A percentile compares a stretch with the other conserved stretches of the same genome.
phyloP scores from a whole-genome alignment of 2,888 invertebrate genomes.

The Vannuccia rotundouncinata region DNA sequence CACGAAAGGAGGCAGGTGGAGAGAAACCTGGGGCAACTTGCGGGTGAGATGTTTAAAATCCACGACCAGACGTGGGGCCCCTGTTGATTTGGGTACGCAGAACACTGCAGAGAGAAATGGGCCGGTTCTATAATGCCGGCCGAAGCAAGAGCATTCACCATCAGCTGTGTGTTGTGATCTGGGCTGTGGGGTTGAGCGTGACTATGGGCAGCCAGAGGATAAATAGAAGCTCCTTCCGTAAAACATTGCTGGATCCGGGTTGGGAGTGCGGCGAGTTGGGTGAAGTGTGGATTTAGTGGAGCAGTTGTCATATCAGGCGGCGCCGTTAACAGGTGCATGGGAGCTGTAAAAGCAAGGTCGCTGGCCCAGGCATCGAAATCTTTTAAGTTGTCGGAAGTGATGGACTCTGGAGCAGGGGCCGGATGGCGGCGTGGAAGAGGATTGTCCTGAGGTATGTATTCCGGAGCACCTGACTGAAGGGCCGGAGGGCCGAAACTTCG shows the following conservation, averaged over 20 bases:
- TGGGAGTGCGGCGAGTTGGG: not conserved
- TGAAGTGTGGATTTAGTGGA: not conserved
- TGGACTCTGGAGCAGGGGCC: too few species aligned
- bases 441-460: too few species aligned
- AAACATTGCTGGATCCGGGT: not conserved
- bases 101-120: not conserved
- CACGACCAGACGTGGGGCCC: not conserved
- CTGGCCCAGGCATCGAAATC: too few species aligned
- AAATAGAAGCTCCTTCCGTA: not conserved
- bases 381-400: too few species aligned
- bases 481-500: too few species aligned
- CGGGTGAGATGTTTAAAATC: not conserved
- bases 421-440: too few species aligned
- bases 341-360: too few species aligned
- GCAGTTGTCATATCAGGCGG: not conserved
- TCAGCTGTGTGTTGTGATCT: not conserved
- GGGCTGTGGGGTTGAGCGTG: not conserved
- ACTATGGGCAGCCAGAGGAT: not conserved
- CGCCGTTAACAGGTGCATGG: not conserved
- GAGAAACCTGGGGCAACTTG: not conserved
- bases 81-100: not conserved
- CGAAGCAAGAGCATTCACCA: not conserved
- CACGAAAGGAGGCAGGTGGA: not conserved
- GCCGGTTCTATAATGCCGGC: not conserved
- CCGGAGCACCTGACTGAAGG: too few species aligned